These are phyloP conservation scores for Acanthoscelides obtectus DNA, from an alignment of 2,888 invertebrate species.

Conservation along the genomic window DNA sequence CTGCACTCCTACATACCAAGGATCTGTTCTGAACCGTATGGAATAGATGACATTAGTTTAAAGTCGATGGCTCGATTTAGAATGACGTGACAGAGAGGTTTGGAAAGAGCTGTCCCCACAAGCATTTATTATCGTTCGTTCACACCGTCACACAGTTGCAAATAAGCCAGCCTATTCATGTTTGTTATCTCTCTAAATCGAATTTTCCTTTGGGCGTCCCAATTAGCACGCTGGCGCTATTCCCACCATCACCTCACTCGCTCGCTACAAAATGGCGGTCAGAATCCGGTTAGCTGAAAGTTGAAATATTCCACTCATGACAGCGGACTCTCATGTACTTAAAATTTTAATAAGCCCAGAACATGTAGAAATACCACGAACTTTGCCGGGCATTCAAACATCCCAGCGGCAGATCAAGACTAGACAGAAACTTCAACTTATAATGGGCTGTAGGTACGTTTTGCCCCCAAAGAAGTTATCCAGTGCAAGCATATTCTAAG, in stretches of 20 bases:
- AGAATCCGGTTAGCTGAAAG: background rate
- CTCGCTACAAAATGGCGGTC: background rate
- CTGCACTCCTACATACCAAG: no score
- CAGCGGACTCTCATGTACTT: background rate
- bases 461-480: no score
- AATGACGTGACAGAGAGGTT: no score
- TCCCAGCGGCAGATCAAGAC: background rate
- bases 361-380: background rate
- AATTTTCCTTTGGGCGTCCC: background rate
- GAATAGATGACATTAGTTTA: no score
- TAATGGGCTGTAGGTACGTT: no score
- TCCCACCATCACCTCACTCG: background rate
- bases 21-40: no score
- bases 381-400: background rate
- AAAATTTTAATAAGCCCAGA: background rate
- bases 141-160: background rate
- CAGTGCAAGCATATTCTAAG: no score
- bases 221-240: background rate
- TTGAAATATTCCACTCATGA: background rate
- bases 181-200: background rate
- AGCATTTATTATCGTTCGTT: no score
- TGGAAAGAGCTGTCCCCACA: no score
- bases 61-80: no score
- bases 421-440: background rate
- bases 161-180: background rate